A percentile compares a stretch with the other conserved stretches of the same genome.
Evolutionary conservation across 2,113 vertebrate genomes (phyloP).

Genomic region (Murina feae): DNA sequence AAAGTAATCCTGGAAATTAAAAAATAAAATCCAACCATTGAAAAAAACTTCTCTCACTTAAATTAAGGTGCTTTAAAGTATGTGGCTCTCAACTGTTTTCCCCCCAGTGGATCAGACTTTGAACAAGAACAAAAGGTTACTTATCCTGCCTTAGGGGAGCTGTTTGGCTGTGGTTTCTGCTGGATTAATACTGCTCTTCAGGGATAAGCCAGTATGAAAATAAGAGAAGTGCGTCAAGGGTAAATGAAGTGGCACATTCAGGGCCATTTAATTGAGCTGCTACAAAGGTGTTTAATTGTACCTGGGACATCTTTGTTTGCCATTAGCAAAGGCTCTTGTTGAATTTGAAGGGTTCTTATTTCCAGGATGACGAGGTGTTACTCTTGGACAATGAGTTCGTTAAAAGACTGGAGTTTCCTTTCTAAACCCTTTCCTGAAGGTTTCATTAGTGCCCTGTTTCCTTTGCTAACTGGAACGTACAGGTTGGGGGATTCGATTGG

Average conservation of each 20-base stretch:
- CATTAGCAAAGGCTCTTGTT: slow-evolving; percentile 16
- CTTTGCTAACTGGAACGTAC: not conserved
- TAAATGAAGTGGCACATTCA: not conserved
- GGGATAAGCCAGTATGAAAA: not conserved
- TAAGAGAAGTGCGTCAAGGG: slow-evolving; percentile 11
- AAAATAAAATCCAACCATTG: not conserved
- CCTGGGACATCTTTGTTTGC: slow-evolving; percentile 1
- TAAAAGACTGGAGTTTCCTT: not conserved
- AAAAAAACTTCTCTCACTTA: not conserved
- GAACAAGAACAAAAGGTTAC: slow-evolving; percentile 59
- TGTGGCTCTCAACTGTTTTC: slow-evolving; percentile 30
- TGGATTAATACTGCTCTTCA: slow-evolving; percentile 25
- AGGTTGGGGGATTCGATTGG: not conserved
- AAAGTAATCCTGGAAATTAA: not conserved
- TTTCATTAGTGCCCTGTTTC: not conserved
- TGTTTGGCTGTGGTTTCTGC: not conserved
- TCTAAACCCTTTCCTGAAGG: not conserved
- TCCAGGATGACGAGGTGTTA: not conserved
- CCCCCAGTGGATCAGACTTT: not conserved
- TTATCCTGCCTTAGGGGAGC: not conserved
- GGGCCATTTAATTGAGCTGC: not conserved
- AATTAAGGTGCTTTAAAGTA: slow-evolving; percentile 36
- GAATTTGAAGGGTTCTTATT: slow-evolving; percentile 17
- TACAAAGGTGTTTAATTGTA: slow-evolving; percentile 31
- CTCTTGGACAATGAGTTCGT: not conserved